These are phyloP conservation scores for Harpalus rubripes DNA, from an alignment of 2,888 invertebrate genomes.

Conservation along the genomic window DNA sequence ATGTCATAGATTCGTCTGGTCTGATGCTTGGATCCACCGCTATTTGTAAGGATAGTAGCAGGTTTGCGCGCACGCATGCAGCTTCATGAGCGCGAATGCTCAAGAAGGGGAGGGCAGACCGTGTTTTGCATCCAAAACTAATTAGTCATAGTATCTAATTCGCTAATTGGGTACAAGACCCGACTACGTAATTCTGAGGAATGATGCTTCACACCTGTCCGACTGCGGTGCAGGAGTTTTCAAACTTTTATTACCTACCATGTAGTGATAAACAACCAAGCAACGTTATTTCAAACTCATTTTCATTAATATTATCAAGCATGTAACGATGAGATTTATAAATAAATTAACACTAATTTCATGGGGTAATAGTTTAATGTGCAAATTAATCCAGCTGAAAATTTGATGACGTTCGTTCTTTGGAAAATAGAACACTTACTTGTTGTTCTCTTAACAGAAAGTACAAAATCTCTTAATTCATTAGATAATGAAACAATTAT, in stretches of 20 bases:
- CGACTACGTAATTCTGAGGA: constrained; percentile 71
- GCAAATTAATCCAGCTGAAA: background rate
- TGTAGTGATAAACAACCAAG: background rate
- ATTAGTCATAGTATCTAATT: constrained; percentile 72
- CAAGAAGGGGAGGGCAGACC: constrained; percentile 40
- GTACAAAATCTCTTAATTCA: no score
- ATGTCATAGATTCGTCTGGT: background rate
- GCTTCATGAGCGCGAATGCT: constrained; percentile 3
- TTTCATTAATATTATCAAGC: background rate
- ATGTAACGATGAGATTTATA: background rate
- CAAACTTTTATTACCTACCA: constrained; percentile 33
- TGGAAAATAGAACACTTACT: background rate
- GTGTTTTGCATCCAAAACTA: constrained; percentile 71
- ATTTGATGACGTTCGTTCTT: background rate
- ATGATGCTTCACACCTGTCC: constrained; percentile 64
- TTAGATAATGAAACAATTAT: no score
- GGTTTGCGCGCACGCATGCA: constrained; percentile 4
- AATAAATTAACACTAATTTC: constrained; percentile 18
- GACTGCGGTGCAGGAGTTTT: constrained; percentile 10
- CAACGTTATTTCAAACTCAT: background rate
- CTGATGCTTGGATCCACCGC: background rate
- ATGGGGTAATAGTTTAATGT: background rate
- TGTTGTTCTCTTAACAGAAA: background rate
- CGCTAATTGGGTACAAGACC: constrained; percentile 71
- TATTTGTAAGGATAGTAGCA: background rate